These are phyloP conservation scores for Temnothorax ravouxi DNA, from an alignment of 2,888 invertebrate species.

Conservation along the genomic window DNA sequence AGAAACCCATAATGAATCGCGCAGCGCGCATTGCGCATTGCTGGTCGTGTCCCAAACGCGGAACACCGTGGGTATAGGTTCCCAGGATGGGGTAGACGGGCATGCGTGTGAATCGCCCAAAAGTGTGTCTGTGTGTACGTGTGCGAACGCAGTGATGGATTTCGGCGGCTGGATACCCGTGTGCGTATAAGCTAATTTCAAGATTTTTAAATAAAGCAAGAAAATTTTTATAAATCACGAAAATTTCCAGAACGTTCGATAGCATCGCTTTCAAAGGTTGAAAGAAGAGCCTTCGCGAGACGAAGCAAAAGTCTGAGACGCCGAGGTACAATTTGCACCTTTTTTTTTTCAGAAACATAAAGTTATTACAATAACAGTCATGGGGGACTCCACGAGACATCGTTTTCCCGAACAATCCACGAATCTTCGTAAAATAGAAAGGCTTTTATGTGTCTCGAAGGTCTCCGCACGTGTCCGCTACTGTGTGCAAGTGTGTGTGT, in stretches of 20 bases:
- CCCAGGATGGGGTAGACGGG: constrained; percentile 44
- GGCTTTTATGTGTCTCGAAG: not conserved
- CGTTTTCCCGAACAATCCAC: not conserved
- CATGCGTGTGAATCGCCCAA: constrained; percentile 64
- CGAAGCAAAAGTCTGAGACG: not conserved
- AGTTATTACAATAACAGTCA: not conserved
- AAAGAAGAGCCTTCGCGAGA: not conserved
- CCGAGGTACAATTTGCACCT: not conserved
- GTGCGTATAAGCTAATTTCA: not conserved
- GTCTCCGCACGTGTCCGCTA: constrained; percentile 11
- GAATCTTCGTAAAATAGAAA: not conserved
- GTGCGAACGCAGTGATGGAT: constrained; percentile 24
- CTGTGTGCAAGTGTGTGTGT: constrained; percentile 14
- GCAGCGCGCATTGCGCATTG: constrained; percentile 68
- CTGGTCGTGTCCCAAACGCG: constrained; percentile 54
- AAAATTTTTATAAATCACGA: not conserved
- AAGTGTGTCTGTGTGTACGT: constrained; percentile 1
- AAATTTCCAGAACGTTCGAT: not conserved
- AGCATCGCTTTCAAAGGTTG: not conserved
- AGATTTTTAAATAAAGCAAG: not conserved
- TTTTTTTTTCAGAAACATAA: not conserved
- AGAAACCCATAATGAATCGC: constrained; percentile 63
- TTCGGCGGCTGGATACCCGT: not conserved
- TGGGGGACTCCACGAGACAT: not conserved
- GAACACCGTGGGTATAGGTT: constrained; percentile 35